These are phyloP conservation scores for Phylloscopus trochilus DNA, from an alignment of 2,113 vertebrate species.

Conservation along the genomic window DNA sequence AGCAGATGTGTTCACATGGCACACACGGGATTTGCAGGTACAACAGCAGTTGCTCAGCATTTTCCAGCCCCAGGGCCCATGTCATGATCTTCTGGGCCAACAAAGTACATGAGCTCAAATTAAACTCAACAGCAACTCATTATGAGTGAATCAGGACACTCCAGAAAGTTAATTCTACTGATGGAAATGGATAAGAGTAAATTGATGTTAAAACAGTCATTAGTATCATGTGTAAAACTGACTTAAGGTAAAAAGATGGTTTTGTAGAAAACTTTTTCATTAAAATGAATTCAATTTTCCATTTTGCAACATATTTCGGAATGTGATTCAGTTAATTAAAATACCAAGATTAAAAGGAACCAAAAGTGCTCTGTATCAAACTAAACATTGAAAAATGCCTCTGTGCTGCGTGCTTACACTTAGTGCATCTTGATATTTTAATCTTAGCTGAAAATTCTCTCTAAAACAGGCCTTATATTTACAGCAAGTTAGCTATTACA, in stretches of 20 bases:
- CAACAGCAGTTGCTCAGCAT: background rate
- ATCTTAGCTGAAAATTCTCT: background rate
- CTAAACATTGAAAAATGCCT: background rate
- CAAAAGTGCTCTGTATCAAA: background rate
- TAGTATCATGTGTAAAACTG: accelerated
- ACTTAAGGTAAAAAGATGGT: background rate
- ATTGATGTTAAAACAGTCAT: background rate
- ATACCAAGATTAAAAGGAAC: background rate
- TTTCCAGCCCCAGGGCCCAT: background rate
- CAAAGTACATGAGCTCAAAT: background rate
- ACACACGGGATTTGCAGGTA: background rate
- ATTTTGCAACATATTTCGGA: background rate
- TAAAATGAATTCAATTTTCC: background rate
- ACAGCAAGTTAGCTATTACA: background rate
- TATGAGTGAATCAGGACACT: background rate
- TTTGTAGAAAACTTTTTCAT: background rate
- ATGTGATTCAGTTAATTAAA: background rate
- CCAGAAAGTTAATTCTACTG: background rate
- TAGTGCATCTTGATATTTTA: background rate
- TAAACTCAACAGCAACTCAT: background rate
- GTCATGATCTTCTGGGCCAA: background rate
- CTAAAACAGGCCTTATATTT: background rate
- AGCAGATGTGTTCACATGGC: background rate
- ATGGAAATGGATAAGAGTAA: background rate
- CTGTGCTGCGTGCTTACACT: background rate